Evolutionary conservation across 2,797 vertebrate genomes (phyloP), one percentile per base, ranked within the genome.

Genomic region (Melanitta fusca): DNA sequence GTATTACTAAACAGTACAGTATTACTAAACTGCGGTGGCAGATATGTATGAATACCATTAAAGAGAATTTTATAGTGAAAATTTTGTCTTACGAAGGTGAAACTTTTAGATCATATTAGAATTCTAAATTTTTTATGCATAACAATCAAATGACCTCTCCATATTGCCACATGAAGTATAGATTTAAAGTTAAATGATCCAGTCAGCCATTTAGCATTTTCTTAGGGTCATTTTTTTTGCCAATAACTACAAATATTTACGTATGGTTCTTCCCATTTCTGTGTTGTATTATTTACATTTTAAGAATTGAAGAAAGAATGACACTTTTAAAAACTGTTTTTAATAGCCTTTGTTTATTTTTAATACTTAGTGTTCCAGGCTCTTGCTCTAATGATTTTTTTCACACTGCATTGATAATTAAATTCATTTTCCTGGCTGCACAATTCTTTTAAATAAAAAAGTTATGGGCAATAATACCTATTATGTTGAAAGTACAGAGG

Each of bases 391-490:
- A 98, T 98, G 98, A 98, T 98, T 98, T 98, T 97, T 98, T 98
- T 97, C 97, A 98, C 98, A 97, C 98, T 97, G 97, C 98, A 98
- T 98, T 98, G 98, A 97, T 98, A 98, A 98, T 98, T 98, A 98
- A 98, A 98, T 98, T 98, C 97, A 98, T 98, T 98, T 98, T 97
- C 98, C 97, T 98, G 97, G 98, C 98, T 98, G 91, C 97, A 98
- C 96, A 95, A 97, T 98, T 98, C 98, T 97, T 97, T 98, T 97
- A 98, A 98, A 98, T 98, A 98, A 98, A 98, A 98, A 98, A 98
- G 98, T 98, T 98, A 98, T 97, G 97, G 97, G 97, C 97, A 97
- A 96, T 98, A 98, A 98, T 98, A 98, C 97, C 96, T 98, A 98
- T 98, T 96, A 97, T 43, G 79, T 96, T 97, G 95, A 81, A 95